Evolutionary conservation across 2,797 vertebrate genomes (phyloP).

Genomic region (Peromyscus aztecus): DNA sequence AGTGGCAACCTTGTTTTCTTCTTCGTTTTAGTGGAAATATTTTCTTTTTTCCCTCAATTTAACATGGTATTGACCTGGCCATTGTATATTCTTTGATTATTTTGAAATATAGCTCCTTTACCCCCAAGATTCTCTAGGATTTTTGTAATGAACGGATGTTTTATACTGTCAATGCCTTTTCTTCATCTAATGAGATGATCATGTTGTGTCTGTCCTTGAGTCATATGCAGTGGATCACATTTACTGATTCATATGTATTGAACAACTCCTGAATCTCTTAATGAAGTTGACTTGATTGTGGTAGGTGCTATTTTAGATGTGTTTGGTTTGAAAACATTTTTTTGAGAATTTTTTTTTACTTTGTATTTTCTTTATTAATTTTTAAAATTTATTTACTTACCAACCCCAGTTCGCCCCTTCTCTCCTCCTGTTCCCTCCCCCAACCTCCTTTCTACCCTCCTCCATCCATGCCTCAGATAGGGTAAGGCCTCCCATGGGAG

Average conservation of each 20-base stretch:
- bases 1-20: neutral
- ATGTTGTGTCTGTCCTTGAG: neutral
- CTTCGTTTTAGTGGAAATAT: neutral
- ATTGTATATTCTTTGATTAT: neutral
- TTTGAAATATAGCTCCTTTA: neutral
- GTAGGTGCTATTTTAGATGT: neutral
- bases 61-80: neutral
- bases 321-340: neutral
- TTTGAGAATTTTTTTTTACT: neutral
- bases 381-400: no score
- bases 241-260: neutral
- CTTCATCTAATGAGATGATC: neutral
- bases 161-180: neutral
- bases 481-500: no score
- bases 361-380: no score
- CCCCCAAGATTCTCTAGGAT: no score
- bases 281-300: neutral
- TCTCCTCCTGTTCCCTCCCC: no score
- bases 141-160: neutral
- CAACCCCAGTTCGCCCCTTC: no score
- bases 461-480: no score
- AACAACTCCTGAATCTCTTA: neutral
- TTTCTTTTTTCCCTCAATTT: neutral
- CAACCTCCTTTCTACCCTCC: no score
- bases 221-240: neutral